These are phyloP conservation scores for Podarcis lilfordi DNA, from an alignment of 2,797 vertebrate genomes.

Conservation along the genomic window DNA sequence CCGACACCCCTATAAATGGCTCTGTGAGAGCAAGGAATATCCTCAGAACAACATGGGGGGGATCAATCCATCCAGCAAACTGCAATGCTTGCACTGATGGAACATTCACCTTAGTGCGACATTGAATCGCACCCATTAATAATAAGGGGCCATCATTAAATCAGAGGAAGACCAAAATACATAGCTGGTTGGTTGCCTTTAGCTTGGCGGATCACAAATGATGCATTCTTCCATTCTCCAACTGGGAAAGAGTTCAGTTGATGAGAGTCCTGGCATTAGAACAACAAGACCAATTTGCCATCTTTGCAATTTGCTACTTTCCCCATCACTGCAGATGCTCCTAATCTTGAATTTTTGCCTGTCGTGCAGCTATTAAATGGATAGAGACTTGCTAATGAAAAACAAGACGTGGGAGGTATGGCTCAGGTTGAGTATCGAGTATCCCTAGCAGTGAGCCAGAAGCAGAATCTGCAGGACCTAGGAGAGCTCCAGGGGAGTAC, in stretches of 20 bases:
- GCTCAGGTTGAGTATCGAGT: too few species aligned
- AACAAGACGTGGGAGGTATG: too few species aligned
- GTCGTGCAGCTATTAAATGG: neutral
- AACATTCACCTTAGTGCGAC: too few species aligned
- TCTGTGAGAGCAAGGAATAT: too few species aligned
- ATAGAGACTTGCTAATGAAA: too few species aligned
- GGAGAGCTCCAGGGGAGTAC: neutral
- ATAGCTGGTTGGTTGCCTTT: neutral
- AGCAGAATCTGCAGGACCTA: neutral
- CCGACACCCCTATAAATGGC: too few species aligned
- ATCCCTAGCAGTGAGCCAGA: neutral
- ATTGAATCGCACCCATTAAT: too few species aligned
- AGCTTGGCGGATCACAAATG: neutral
- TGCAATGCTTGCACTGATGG: too few species aligned
- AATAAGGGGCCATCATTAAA: neutral
- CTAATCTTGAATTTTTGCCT: neutral
- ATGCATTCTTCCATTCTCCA: neutral
- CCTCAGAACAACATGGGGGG: too few species aligned
- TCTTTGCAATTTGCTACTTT: neutral
- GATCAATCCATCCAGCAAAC: too few species aligned
- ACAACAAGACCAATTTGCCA: neutral
- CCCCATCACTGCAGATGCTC: neutral
- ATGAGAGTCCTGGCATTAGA: neutral
- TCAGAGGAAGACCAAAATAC: neutral
- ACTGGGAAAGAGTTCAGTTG: too few species aligned